These are phyloP conservation scores for Ormyrus rosae DNA, from an alignment of 2,888 invertebrate genomes.

Conservation along the genomic window DNA sequence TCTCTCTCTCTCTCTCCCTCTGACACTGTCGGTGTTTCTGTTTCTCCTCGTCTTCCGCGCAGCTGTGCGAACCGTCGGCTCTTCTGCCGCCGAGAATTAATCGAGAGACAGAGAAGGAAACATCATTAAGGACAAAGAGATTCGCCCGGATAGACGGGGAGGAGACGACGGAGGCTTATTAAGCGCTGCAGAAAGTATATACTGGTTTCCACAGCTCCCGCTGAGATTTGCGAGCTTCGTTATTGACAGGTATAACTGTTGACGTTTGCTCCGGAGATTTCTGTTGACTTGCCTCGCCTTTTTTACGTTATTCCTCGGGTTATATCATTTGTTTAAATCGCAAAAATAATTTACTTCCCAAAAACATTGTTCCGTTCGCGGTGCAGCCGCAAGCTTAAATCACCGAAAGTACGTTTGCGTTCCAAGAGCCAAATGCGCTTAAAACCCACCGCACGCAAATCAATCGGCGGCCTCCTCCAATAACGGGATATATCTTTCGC, in stretches of 20 bases:
- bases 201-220: not conserved
- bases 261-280: no score
- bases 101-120: conserved; percentile 39
- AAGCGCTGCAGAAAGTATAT: not conserved
- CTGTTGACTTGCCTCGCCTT: no score
- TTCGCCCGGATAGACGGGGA: not conserved
- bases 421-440: no score
- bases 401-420: no score
- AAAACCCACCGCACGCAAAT: no score
- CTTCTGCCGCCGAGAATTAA: conserved; percentile 49
- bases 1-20: conserved; percentile 34
- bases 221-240: not conserved
- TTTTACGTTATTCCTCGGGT: no score
- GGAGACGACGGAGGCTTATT: not conserved
- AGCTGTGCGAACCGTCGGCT: conserved; percentile 7
- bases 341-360: no score
- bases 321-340: no score
- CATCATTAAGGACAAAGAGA: conserved; percentile 47
- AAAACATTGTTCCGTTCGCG: no score
- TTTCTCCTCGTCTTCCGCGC: conserved; percentile 46
- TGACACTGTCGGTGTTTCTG: conserved; percentile 25
- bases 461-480: no score
- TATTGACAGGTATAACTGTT: conserved; percentile 22
- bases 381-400: not conserved
- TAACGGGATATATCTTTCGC: no score